Conservation (phyloP, 2,888 invertebrate genomes). For the Drosophila paramelanica region DNA sequence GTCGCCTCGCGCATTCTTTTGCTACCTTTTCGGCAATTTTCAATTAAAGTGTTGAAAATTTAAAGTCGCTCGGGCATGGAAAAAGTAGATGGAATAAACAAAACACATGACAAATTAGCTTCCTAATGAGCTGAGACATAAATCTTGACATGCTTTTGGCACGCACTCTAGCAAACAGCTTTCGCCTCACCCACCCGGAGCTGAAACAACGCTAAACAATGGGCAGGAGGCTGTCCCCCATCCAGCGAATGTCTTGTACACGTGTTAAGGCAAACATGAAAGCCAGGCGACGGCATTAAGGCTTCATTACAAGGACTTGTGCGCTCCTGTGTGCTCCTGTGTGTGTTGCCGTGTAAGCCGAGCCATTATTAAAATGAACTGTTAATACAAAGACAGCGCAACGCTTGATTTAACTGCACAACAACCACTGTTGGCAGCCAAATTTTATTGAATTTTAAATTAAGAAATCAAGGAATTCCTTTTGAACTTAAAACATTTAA, state of each 20-base stretch:
- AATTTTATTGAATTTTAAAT: constrained; percentile 50
- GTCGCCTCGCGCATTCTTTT: background rate
- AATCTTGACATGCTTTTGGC: constrained; percentile 74
- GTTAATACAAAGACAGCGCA: constrained; percentile 67
- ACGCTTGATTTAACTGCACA: constrained; percentile 61
- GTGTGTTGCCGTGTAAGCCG: constrained; percentile 35
- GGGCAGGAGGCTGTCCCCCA: constrained; percentile 18
- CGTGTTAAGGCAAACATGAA: constrained; percentile 71
- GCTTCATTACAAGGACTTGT: constrained; percentile 68
- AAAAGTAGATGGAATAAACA: background rate
- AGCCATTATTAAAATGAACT: constrained; percentile 75
- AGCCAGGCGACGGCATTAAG: constrained; percentile 64
- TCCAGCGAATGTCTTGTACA: constrained; percentile 43
- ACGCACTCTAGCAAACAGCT: constrained; percentile 53
- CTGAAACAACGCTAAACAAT: constrained; percentile 35
- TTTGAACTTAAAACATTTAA: background rate
- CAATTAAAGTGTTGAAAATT: constrained; percentile 79
- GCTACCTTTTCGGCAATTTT: constrained; percentile 48
- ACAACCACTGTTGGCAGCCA: constrained; percentile 34
- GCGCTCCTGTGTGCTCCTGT: constrained; percentile 8
- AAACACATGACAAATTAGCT: constrained; percentile 80
- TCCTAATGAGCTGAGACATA: constrained; percentile 80
- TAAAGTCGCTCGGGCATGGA: constrained; percentile 51
- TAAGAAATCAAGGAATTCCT: constrained; percentile 22
- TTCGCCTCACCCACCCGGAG: background rate